phyloP scores from a whole-genome alignment of 2,113 vertebrate genomes.

The Zapornia atra region DNA sequence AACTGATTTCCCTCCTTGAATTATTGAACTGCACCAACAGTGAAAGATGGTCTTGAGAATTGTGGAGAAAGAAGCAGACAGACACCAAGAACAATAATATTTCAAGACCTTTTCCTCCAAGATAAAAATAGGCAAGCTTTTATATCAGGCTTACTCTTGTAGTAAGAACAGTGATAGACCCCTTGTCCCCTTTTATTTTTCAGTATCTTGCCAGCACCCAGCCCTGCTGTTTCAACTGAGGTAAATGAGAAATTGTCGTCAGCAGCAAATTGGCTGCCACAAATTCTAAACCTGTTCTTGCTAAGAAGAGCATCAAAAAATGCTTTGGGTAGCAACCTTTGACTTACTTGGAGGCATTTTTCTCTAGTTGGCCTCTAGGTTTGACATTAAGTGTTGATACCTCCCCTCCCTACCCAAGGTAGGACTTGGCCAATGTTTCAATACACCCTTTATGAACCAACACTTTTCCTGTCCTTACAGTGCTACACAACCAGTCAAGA shows the following conservation, averaged over 20 bases:
- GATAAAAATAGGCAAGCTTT: background rate
- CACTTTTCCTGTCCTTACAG: background rate
- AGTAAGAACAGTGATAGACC: background rate
- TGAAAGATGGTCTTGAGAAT: background rate
- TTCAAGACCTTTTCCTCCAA: background rate
- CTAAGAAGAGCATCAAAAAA: background rate
- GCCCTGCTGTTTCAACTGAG: background rate
- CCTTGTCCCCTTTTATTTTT: background rate
- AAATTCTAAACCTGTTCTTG: slow-evolving; percentile 2
- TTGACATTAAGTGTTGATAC: background rate
- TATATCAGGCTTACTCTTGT: background rate
- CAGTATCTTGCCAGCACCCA: background rate
- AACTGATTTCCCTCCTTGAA: background rate
- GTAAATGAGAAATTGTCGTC: background rate
- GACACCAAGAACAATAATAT: background rate
- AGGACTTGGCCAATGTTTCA: background rate
- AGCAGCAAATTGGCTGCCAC: background rate
- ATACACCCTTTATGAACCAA: background rate
- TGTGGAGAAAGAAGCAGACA: background rate
- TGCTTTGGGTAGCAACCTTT: background rate
- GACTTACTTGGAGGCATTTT: background rate
- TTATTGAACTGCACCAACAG: background rate
- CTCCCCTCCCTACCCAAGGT: background rate
- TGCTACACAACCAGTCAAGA: background rate
- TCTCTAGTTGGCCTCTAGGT: background rate